These are phyloP conservation scores for Subacronicta megacephala DNA, from an alignment of 2,888 invertebrate genomes.

Conservation along the genomic window DNA sequence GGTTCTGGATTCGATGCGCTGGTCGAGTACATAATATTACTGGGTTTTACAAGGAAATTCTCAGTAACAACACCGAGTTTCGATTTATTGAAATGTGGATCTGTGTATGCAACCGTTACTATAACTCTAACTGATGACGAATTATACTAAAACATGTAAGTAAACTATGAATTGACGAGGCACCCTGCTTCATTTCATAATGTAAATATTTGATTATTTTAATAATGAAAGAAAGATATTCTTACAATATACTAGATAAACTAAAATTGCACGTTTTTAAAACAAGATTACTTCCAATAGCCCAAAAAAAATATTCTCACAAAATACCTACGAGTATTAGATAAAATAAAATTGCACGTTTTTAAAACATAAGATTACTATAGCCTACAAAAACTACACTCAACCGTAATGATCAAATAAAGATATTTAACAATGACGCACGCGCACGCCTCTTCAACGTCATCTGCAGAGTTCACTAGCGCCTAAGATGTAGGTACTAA, in stretches of 20 bases:
- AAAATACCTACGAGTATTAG: background rate
- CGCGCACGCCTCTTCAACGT: slow-evolving; percentile 31
- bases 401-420: slow-evolving; percentile 11
- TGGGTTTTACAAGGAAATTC: no score
- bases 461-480: slow-evolving; percentile 13
- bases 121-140: no score
- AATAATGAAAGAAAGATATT: no score
- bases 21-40: background rate
- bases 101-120: no score
- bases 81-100: no score
- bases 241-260: background rate
- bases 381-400: slow-evolving; percentile 5
- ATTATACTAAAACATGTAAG: no score
- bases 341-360: background rate
- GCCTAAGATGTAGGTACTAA: background rate
- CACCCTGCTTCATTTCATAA: no score
- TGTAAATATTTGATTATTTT: no score
- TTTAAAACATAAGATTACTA: no score
- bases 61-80: no score
- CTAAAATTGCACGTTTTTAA: background rate
- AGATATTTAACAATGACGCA: slow-evolving; percentile 22
- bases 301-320: slow-evolving; percentile 4
- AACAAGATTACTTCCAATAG: background rate
- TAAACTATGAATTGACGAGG: no score
- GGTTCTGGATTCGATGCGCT: no score